Evolutionary conservation across 2,888 invertebrate genomes (phyloP).

Genomic region (Psylliodes chrysocephalus): DNA sequence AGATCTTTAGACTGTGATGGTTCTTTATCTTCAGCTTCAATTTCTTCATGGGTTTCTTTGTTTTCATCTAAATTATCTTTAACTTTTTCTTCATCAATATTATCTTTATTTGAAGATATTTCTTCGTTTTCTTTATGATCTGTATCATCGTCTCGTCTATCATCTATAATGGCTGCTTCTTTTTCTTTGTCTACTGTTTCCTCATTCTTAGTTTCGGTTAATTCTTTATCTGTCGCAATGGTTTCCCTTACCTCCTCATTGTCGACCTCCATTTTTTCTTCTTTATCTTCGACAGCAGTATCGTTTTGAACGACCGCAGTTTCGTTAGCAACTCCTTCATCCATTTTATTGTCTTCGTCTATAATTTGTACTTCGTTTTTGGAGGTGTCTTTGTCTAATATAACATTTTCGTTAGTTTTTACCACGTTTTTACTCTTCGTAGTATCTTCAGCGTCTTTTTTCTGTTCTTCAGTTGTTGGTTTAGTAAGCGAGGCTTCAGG

Average conservation of each 20-base stretch:
- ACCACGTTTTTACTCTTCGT: neutral
- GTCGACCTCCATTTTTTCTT: slow-evolving; percentile 11
- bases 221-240: slow-evolving; percentile 20
- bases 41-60: slow-evolving; percentile 1
- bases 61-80: neutral
- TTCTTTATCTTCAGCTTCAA: neutral
- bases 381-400: neutral
- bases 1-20: neutral
- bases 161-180: neutral
- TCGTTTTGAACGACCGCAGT: too few relatives aligned
- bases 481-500: too few relatives aligned
- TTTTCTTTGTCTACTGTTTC: neutral
- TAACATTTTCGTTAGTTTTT: neutral
- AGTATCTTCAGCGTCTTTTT: slow-evolving; percentile 31
- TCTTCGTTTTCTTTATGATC: neutral
- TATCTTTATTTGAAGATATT: neutral
- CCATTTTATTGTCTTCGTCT: too few relatives aligned
- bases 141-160: neutral
- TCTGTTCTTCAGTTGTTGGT: neutral
- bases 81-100: slow-evolving; percentile 15
- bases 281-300: neutral
- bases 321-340: too few relatives aligned
- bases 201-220: neutral
- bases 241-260: slow-evolving; percentile 10
- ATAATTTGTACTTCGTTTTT: too few relatives aligned